Conservation (phyloP, 2,888 invertebrate genomes). For the Aspidapion aeneum region DNA sequence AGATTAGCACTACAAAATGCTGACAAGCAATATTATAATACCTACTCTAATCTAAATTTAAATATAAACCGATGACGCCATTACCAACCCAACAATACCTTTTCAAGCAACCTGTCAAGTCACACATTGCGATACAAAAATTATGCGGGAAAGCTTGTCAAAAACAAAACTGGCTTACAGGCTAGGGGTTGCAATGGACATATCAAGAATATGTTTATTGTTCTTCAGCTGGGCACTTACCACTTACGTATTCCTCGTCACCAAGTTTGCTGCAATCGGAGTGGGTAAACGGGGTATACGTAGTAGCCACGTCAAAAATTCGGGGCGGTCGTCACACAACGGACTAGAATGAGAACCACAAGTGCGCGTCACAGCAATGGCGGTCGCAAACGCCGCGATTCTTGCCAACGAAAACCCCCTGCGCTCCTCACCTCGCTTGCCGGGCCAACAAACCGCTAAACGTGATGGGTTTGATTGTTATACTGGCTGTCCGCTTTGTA, state of each 20-base stretch:
- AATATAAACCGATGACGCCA: constrained; percentile 51
- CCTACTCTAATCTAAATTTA: constrained; percentile 43
- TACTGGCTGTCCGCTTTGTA: neutral
- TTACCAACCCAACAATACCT: constrained; percentile 51
- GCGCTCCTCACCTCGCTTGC: neutral
- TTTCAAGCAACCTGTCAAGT: constrained; percentile 42
- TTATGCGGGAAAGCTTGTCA: constrained; percentile 4
- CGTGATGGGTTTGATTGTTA: neutral
- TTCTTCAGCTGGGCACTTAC: constrained; percentile 73
- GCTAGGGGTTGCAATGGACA: constrained; percentile 47
- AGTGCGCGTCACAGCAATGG: constrained; percentile 77
- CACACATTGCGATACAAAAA: constrained; percentile 43
- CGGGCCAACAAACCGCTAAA: neutral
- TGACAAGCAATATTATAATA: too few relatives aligned
- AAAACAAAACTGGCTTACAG: neutral
- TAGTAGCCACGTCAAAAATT: constrained; percentile 90
- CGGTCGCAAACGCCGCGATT: constrained; percentile 57
- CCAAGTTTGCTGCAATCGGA: constrained; percentile 90
- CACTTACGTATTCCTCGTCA: constrained; percentile 94
- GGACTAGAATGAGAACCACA: constrained; percentile 67
- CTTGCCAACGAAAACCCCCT: constrained; percentile 11
- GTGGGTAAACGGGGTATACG: constrained; percentile 91
- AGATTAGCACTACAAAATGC: neutral
- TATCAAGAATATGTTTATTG: constrained; percentile 56
- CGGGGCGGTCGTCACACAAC: constrained; percentile 82